These are phyloP conservation scores for Myxocyprinus asiaticus DNA, from an alignment of 2,113 vertebrate genomes.

Conservation along the genomic window DNA sequence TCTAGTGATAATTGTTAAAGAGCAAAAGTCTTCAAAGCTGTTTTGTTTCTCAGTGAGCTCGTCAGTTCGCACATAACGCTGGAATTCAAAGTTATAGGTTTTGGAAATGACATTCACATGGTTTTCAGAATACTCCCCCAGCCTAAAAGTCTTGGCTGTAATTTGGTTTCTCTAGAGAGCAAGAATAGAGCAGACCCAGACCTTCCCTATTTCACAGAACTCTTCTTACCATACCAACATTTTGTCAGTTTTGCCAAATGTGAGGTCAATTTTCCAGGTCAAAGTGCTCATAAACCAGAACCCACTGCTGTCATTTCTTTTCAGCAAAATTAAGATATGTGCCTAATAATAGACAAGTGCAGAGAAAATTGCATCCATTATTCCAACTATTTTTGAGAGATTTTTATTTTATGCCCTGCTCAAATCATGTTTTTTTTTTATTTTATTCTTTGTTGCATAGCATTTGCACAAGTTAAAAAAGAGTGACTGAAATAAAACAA, in stretches of 20 bases:
- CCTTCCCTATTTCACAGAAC: slow-evolving; percentile 61
- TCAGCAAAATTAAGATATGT: no score
- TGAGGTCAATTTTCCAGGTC: slow-evolving; percentile 57
- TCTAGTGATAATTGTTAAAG: background rate
- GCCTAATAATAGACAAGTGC: no score
- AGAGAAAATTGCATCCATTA: no score
- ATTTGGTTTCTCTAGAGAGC: slow-evolving; percentile 9
- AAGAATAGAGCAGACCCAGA: slow-evolving; percentile 13
- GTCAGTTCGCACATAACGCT: background rate
- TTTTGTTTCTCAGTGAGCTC: background rate
- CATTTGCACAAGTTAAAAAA: no score
- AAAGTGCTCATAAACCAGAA: background rate
- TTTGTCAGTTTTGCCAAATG: slow-evolving; percentile 80
- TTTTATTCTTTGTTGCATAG: no score
- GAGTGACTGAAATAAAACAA: background rate
- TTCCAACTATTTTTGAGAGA: no score
- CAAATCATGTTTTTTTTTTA: no score
- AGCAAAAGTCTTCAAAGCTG: background rate
- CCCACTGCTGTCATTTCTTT: slow-evolving; percentile 24
- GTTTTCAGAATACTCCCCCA: slow-evolving; percentile 39
- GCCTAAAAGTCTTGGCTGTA: background rate
- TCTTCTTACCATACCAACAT: slow-evolving; percentile 64
- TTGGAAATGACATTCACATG: slow-evolving; percentile 25
- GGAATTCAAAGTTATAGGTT: slow-evolving; percentile 5
- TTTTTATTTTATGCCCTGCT: no score